A percentile compares a stretch with the other conserved stretches of the same genome.
These are phyloP conservation scores for Morpho deidamia DNA, from an alignment of 2,888 invertebrate genomes.

Conservation along the genomic window DNA sequence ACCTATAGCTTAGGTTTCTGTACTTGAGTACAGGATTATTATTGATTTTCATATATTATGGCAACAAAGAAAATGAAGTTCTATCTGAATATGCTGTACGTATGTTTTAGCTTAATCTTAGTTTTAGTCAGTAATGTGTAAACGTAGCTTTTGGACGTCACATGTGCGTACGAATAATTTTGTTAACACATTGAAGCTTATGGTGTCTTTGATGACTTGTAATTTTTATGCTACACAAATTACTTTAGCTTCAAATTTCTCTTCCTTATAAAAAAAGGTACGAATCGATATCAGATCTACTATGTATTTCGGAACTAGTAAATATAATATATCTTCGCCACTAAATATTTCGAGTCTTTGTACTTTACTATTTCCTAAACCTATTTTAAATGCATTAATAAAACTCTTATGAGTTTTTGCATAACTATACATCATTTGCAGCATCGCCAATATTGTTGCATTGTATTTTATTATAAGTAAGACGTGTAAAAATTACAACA, in stretches of 20 bases:
- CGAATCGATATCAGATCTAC: constrained; percentile 7
- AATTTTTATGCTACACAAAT: not conserved
- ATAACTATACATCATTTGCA: constrained; percentile 35
- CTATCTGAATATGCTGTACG: too few species aligned
- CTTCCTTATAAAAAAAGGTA: not conserved
- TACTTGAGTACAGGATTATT: too few species aligned
- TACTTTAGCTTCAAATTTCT: not conserved
- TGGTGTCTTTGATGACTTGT: not conserved
- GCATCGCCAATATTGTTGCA: constrained; percentile 44
- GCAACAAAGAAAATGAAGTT: too few species aligned
- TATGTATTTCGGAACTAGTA: not conserved
- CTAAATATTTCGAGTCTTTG: constrained; percentile 56
- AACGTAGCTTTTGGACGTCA: not conserved
- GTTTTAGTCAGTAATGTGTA: constrained; percentile 6
- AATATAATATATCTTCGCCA: not conserved
- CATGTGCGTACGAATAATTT: not conserved
- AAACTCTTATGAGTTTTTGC: constrained; percentile 51
- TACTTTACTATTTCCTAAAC: constrained; percentile 59
- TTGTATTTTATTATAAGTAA: constrained; percentile 47
- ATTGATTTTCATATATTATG: too few species aligned
- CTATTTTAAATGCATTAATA: constrained; percentile 70
- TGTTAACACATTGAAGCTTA: too few species aligned
- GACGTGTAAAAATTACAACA: too few species aligned
- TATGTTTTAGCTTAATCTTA: too few species aligned
- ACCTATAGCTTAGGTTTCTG: too few species aligned